phyloP scores from a whole-genome alignment of 2,797 vertebrate species.

The Crypturellus tataupa region DNA sequence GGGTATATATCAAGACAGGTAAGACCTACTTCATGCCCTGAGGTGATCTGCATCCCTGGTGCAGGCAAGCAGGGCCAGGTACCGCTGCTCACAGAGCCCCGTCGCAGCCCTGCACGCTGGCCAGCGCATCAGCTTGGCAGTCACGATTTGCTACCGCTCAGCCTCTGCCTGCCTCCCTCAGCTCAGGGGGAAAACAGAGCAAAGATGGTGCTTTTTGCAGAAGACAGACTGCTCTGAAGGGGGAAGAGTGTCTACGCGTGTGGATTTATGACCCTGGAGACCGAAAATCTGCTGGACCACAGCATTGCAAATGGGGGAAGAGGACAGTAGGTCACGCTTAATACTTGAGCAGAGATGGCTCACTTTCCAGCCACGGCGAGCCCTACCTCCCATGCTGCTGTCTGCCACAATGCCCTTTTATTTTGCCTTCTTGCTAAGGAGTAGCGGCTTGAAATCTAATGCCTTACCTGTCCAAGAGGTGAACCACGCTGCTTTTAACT shows the following conservation, averaged over 20 bases:
- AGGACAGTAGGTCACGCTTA: neutral
- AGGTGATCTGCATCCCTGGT: fast-evolving
- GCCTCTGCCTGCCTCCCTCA: neutral
- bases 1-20: neutral
- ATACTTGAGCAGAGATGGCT: conserved; percentile 21
- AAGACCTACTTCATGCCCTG: fast-evolving
- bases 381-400: conserved; percentile 12
- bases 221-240: neutral
- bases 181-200: neutral
- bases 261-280: neutral
- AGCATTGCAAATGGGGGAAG: neutral
- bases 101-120: neutral
- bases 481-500: conserved; percentile 8
- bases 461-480: neutral
- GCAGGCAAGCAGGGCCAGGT: neutral
- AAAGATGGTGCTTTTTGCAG: neutral
- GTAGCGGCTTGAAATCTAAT: conserved; percentile 54
- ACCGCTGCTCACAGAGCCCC: fast-evolving
- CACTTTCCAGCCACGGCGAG: conserved; percentile 3
- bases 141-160: neutral
- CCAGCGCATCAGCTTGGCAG: neutral
- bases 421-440: conserved; percentile 14
- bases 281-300: neutral
- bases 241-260: neutral
- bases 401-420: conserved; percentile 57